These are phyloP conservation scores for Trachelipus rathkii DNA, from an alignment of 1,140 invertebrate genomes.

Conservation along the genomic window DNA sequence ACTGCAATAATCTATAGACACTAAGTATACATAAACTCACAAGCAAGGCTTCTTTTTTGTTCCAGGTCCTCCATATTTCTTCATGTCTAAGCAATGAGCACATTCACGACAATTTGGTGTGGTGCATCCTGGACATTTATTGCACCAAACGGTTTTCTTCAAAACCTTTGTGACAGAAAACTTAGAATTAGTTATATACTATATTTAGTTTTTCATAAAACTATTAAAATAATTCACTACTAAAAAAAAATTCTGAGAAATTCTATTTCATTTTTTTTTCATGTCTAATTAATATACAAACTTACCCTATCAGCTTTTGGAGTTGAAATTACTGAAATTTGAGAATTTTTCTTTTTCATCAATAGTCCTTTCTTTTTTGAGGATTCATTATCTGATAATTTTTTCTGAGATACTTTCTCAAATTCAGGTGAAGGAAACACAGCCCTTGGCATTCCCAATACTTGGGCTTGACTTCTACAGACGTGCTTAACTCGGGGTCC, in stretches of 20 bases:
- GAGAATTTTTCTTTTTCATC: slow-evolving; percentile 19
- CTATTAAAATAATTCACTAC: not conserved
- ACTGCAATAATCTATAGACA: not conserved
- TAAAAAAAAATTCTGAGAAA: not conserved
- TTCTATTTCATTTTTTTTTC: not conserved
- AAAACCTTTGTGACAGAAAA: slow-evolving; percentile 27
- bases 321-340: slow-evolving; percentile 30
- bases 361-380: not conserved
- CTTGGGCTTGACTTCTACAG: slow-evolving; percentile 43
- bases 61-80: slow-evolving; percentile 47
- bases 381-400: slow-evolving; percentile 3
- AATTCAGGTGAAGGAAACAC: slow-evolving; percentile 38
- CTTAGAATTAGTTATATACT: not conserved
- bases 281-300: too few species aligned
- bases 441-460: slow-evolving; percentile 41
- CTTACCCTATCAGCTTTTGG: slow-evolving; percentile 26
- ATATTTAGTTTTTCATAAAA: not conserved
- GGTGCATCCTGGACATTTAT: slow-evolving; percentile 52
- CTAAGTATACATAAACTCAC: slow-evolving; percentile 40
- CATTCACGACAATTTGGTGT: slow-evolving; percentile 54
- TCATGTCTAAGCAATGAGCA: slow-evolving; percentile 50
- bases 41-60: slow-evolving; percentile 48
- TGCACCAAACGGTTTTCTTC: slow-evolving; percentile 48
- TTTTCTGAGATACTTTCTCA: slow-evolving; percentile 25
- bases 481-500: slow-evolving; percentile 43